Base-by-base conservation (phyloP, 2,888 invertebrate species). In the Netelia melanura region DNA sequence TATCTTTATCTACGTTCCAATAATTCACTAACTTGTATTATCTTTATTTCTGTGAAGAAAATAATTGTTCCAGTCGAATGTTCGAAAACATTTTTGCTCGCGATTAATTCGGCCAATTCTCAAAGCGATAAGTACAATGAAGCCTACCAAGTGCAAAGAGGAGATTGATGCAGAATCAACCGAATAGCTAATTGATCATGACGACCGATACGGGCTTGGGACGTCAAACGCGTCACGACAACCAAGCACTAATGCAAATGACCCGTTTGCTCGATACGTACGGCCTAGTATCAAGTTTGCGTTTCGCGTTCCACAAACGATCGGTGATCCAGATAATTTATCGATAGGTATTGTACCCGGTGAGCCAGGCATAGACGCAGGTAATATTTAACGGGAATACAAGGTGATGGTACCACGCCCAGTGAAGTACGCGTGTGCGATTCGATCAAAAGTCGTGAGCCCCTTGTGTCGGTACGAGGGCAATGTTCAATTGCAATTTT, bases 241-340 rank as follows among this genome's bases (percentile, higher is more conserved):
- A 76, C 56, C 70, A 70, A 58, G 56, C 61, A 44, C 65, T 64
- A 61, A 75, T 75, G 58, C 52, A 54, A 79, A 75, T 70, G 44
- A 54, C 71, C 79, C 70, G 82, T 58, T 82, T 76, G 23, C 70
- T 65, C 68, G 56, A 21, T 72, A 14, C 9, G 21, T 10, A 11
- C 23, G 9, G n/a, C 30, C 56, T 17, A 30, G 30, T 54, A 17
- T 30, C 11, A 3, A 17, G 17, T 25, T 62, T 44, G 11, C 68
- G 6, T 67, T 38, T 38, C 38, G 38, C 38, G 6, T 38, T 38
- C 6, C 25, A 78, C 67, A 78, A 74, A 74, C 68, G 54, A 83
- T 83, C 72, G 25, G 43, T 78, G 62, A 83, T 83, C 68, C 68
- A 38, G 64, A 75, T 64, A 75, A 75, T 83, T 68, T 10, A 64